These are phyloP conservation scores for Notodonta ziczac DNA, from an alignment of 2,888 invertebrate species.

Conservation along the genomic window DNA sequence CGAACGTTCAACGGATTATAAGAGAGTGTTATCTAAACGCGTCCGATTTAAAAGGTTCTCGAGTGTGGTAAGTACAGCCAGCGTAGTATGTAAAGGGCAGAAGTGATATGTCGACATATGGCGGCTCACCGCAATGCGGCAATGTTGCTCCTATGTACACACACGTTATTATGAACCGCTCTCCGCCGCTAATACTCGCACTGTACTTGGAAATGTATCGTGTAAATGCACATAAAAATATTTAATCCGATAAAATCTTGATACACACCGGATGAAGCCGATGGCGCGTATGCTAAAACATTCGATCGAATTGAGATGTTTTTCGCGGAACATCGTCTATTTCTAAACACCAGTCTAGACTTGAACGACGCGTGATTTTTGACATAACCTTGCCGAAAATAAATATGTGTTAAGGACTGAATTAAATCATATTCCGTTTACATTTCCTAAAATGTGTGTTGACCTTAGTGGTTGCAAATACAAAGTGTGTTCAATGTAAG, in stretches of 20 bases:
- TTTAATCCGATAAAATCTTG: conserved; percentile 25
- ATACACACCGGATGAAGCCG: conserved; percentile 28
- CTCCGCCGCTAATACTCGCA: conserved; percentile 63
- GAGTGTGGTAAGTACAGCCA: conserved; percentile 39
- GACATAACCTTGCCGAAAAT: conserved; percentile 24
- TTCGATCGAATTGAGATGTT: background rate
- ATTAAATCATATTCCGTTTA: conserved; percentile 13
- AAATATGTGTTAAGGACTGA: conserved; percentile 25
- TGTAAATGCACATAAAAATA: conserved; percentile 29
- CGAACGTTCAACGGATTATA: conserved; percentile 1
- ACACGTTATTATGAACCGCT: conserved; percentile 68
- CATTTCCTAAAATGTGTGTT: conserved; percentile 7
- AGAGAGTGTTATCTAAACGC: conserved; percentile 33
- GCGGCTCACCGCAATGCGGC: conserved; percentile 80
- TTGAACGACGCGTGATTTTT: conserved; percentile 17
- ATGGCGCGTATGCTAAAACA: conserved; percentile 18
- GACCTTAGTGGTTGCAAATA: conserved; percentile 3
- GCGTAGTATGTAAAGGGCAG: conserved; percentile 68
- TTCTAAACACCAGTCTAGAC: conserved; percentile 9
- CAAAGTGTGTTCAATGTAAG: background rate
- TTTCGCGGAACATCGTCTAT: background rate
- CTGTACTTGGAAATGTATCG: conserved; percentile 57
- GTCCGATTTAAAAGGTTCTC: conserved; percentile 55
- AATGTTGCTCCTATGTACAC: conserved; percentile 76
- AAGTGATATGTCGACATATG: conserved; percentile 79